Evolutionary conservation across 2,797 vertebrate species (phyloP).

Genomic region (Xiphophorus birchmanni): DNA sequence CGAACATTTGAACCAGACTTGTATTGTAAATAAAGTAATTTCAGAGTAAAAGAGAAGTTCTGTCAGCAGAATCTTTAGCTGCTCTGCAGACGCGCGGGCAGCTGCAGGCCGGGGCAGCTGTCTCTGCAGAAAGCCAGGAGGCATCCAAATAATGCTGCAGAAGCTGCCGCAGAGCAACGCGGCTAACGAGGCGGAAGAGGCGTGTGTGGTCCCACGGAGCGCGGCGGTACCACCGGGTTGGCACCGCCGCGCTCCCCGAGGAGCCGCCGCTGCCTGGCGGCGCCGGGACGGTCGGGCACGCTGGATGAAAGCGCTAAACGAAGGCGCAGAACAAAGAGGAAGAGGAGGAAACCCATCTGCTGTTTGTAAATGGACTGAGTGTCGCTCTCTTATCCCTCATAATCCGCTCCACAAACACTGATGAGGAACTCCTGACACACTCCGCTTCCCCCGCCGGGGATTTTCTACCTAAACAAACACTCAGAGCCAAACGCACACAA

Average conservation of each 20-base stretch:
- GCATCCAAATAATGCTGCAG: slow-evolving; percentile 44
- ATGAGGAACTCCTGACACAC: slow-evolving; percentile 77
- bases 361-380: slow-evolving; percentile 57
- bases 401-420: slow-evolving; percentile 78
- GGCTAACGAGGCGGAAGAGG: slow-evolving; percentile 55
- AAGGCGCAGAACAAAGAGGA: slow-evolving; percentile 46
- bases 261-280: slow-evolving; percentile 14
- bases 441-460: slow-evolving; percentile 59
- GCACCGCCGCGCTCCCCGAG: slow-evolving; percentile 9
- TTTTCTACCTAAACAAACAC: slow-evolving; percentile 75
- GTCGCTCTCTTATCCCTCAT: slow-evolving; percentile 69
- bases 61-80: background rate
- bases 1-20: background rate
- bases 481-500: slow-evolving; percentile 24
- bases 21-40: background rate
- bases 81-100: slow-evolving; percentile 12
- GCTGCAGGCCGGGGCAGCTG: slow-evolving; percentile 32
- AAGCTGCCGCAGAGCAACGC: slow-evolving; percentile 11
- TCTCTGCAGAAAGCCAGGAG: slow-evolving; percentile 9
- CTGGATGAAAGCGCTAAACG: slow-evolving; percentile 48
- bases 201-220: slow-evolving; percentile 61
- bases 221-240: slow-evolving; percentile 27
- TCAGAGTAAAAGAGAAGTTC: background rate
- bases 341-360: slow-evolving; percentile 41
- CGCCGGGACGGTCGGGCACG: slow-evolving; percentile 44